phyloP scores from a whole-genome alignment of 2,888 invertebrate species.

The Drosophila neonasuta region DNA sequence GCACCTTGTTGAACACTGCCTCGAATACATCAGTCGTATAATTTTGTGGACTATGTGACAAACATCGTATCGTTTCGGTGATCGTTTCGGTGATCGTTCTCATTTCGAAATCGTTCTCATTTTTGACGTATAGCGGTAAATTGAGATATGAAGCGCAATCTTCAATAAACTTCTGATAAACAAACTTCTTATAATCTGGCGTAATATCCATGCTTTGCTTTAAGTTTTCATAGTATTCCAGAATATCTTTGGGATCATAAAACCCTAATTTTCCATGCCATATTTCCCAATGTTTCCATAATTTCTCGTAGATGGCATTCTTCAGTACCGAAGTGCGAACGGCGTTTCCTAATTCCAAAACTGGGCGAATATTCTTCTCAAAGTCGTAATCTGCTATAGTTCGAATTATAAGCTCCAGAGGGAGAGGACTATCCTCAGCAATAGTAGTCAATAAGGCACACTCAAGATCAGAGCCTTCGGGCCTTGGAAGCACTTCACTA shows the following conservation, averaged over 20 bases:
- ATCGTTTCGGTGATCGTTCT: too few relatives aligned
- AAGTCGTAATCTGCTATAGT: conserved; percentile 60
- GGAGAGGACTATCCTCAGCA: background rate
- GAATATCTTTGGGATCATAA: background rate
- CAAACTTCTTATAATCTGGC: too few relatives aligned
- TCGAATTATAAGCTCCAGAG: conserved; percentile 50
- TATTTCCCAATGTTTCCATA: conserved; percentile 51
- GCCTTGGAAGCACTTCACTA: too few relatives aligned
- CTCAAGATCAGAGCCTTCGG: too few relatives aligned
- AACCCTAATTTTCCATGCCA: conserved; percentile 18
- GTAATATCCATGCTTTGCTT: conserved; percentile 9
- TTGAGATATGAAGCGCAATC: too few relatives aligned
- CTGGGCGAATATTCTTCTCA: conserved; percentile 30
- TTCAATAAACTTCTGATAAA: too few relatives aligned
- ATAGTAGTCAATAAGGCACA: too few relatives aligned
- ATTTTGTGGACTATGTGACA: conserved; percentile 46
- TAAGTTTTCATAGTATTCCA: conserved; percentile 55
- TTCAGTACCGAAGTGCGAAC: conserved; percentile 51
- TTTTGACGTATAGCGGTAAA: too few relatives aligned
- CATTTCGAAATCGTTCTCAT: conserved; percentile 15
- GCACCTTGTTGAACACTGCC: conserved; percentile 50
- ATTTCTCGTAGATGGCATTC: conserved; percentile 57
- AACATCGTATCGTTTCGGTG: background rate
- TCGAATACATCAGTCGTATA: conserved; percentile 60
- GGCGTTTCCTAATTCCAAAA: conserved; percentile 43